Conservation (phyloP, 2,113 vertebrate genomes). For the Charina bottae region DNA sequence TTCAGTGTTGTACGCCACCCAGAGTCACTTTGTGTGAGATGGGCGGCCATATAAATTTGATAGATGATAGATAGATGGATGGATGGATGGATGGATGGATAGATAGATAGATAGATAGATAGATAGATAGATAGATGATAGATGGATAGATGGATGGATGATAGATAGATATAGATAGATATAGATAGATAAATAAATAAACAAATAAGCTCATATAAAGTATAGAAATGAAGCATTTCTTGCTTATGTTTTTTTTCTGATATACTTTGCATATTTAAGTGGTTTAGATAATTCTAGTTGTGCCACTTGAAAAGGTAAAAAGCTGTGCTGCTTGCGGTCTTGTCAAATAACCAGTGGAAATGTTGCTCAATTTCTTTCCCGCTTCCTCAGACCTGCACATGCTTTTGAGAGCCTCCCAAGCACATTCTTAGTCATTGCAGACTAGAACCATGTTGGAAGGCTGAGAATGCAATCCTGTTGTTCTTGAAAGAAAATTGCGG, state of each 20-base stretch:
- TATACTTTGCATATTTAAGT: not conserved
- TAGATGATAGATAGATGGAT: too few relatives aligned
- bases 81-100: too few relatives aligned
- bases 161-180: too few relatives aligned
- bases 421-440: not conserved
- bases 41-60: too few relatives aligned
- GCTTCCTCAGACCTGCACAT: not conserved
- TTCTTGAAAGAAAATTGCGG: not conserved
- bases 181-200: too few relatives aligned
- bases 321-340: not conserved
- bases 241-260: not conserved
- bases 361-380: too few relatives aligned
- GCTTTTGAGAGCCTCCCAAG: not conserved
- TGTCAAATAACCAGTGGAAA: not conserved
- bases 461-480: not conserved
- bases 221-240: not conserved
- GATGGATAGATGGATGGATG: too few relatives aligned
- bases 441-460: not conserved
- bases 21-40: too few relatives aligned
- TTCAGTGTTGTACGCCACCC: too few relatives aligned
- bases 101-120: too few relatives aligned
- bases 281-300: not conserved
- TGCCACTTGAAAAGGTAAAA: not conserved
- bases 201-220: not conserved
- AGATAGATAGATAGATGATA: too few relatives aligned